phyloP scores from a whole-genome alignment of 1,140 invertebrate species.

The Cepaea nemoralis region DNA sequence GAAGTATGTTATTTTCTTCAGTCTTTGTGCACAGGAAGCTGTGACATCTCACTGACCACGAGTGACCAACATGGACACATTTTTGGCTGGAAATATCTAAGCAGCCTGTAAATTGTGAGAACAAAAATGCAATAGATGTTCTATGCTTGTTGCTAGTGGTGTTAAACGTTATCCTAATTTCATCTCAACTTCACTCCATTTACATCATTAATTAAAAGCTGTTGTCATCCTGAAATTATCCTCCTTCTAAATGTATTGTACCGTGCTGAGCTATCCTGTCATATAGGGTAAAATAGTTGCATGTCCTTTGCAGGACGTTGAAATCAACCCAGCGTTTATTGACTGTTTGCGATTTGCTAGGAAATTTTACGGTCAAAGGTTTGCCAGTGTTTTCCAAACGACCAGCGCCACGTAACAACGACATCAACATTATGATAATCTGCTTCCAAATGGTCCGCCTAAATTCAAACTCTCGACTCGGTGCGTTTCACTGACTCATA shows the following conservation, averaged over 20 bases:
- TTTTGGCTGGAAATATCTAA: background rate
- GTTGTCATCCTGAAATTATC: background rate
- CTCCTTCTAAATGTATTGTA: background rate
- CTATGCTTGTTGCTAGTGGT: background rate
- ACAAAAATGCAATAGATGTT: background rate
- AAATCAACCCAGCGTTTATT: too few relatives aligned
- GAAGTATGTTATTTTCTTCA: background rate
- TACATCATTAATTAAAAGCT: background rate
- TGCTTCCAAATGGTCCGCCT: too few relatives aligned
- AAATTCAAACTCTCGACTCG: too few relatives aligned
- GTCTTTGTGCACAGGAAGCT: background rate
- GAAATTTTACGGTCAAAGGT: too few relatives aligned
- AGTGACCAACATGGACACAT: background rate
- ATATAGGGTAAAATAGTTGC: too few relatives aligned
- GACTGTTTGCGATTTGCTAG: too few relatives aligned
- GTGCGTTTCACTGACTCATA: too few relatives aligned
- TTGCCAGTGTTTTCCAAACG: too few relatives aligned
- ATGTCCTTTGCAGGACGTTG: too few relatives aligned
- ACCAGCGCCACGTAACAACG: too few relatives aligned
- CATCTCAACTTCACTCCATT: background rate
- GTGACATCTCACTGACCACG: background rate
- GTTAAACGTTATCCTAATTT: background rate
- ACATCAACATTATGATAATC: too few relatives aligned
- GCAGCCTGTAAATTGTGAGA: background rate
- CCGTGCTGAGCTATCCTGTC: background rate